Evolutionary conservation across 2,797 vertebrate species (phyloP), one percentile per base, ranked within the genome.

Genomic region (Loris lydekkerianus): DNA sequence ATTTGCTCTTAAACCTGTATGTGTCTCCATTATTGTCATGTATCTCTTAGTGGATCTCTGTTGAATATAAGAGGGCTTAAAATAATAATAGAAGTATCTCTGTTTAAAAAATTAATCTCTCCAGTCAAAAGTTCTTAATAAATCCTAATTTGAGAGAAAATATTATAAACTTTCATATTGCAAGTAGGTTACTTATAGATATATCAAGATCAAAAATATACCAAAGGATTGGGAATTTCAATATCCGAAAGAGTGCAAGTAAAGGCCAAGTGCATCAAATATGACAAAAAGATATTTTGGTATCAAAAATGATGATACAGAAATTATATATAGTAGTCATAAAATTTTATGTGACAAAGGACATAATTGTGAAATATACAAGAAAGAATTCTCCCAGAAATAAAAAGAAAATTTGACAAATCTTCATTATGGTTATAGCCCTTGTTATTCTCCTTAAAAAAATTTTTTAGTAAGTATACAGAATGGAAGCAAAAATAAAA

Each of bases 321-420:
- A 76, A 73, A 77, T 76, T 80, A 76, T 34, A 56, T 40, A 72
- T 72, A 89, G 3, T 2, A 70, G 46, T 53, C 37, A 88, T 65
- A 88, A 46, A 80, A n/a, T 72, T 89, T 86, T 90, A 80, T 76
- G 17, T 63, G 46, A 89, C n/a, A 96, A 94, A 94, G 10, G n/a
- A 89, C 10, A 82, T 72, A 86, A 76, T 31, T 92, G 40, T 92
- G 25, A 83, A 89, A 78, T 63, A 76, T 1, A n/a, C 7, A 89
- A 82, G 53, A 90, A 92, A 69, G 63, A 82, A 77, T 89, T 73
- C 10, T 92, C 61, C 21, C 37, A 76, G 83, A 85, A 94, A 85
- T 76, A 53, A 87, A 76, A 81, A 43, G 2, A 14, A 81, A 89
- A 53, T 40, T 56, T 91, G 75, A 86, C 13, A 61, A 56, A 88